Conservation (phyloP, 2,888 invertebrate genomes). For the Mythimna pallens region DNA sequence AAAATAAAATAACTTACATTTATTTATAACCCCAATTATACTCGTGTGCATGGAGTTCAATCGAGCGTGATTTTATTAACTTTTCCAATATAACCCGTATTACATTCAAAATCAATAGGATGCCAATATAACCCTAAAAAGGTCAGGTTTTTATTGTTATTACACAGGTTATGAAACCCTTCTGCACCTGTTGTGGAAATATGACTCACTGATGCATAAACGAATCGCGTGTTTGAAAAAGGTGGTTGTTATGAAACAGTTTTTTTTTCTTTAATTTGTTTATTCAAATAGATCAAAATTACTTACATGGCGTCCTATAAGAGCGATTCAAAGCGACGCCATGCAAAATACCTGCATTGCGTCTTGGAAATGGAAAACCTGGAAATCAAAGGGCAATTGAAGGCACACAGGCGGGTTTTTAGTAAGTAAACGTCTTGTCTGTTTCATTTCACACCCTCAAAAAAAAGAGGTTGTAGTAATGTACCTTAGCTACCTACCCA, state of each 20-base stretch:
- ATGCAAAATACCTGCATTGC: too few relatives aligned
- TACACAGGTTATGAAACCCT: constrained; percentile 37
- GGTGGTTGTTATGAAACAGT: neutral
- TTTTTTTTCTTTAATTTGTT: neutral
- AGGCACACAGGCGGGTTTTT: too few relatives aligned
- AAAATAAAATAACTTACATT: constrained; percentile 10
- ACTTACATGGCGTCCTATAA: too few relatives aligned
- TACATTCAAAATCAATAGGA: constrained; percentile 41
- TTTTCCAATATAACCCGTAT: constrained; percentile 27
- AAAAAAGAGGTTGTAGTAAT: too few relatives aligned
- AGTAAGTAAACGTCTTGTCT: too few relatives aligned
- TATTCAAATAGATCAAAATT: constrained; percentile 27
- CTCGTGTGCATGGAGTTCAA: neutral
- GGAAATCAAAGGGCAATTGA: too few relatives aligned
- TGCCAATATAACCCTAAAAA: constrained; percentile 38
- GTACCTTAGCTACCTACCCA: too few relatives aligned
- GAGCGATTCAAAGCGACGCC: too few relatives aligned
- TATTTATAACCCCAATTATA: constrained; percentile 22
- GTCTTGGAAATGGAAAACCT: too few relatives aligned
- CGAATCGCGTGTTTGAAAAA: constrained; percentile 29
- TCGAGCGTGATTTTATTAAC: constrained; percentile 30
- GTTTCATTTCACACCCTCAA: too few relatives aligned
- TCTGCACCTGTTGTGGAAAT: constrained; percentile 45
- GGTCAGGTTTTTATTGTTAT: constrained; percentile 36
- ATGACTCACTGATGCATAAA: constrained; percentile 40